Base-by-base conservation (phyloP, 2,797 vertebrate genomes). In the Pantherophis alleghaniensis region DNA sequence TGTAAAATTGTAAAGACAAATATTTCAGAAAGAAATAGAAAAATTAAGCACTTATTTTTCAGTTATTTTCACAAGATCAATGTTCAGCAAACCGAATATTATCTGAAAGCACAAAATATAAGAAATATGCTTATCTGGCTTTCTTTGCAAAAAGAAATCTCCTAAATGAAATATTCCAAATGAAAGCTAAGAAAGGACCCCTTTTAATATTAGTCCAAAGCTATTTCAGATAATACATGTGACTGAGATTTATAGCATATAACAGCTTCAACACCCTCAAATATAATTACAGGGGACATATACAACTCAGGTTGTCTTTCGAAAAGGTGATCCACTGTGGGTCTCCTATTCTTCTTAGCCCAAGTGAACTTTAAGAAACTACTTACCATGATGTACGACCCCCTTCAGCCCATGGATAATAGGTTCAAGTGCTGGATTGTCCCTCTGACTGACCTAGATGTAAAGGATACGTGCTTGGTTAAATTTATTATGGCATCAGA, bases 371-470 rank as follows among this genome's bases (percentile, higher is more conserved):
- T 63, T 92, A 96, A 90, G 90, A 86, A 94, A 93, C 92, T 96
- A 98, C 99, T 99, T 97, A 99, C 99, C 99, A 0, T 99, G 99
- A 98, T 99, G 99, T 74, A 99, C 99, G 92, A 99, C 99, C 0
- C 99, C 99, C 97, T 99, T 99, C 97, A 99, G 97, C 91, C 99
- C 99, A 42, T 99, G 99, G 98, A 99, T 99, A 96, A 99, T 99
- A 88, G 99, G 99, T 97, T 99, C 98, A 95, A 99, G 98, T 12
- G 99, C 99, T 4, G 98, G 98, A 96, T 99, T 99, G 98, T 99
- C 98, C 97, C 98, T 99, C 95, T 98, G 98, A 95, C 98, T 98
- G 95, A 99, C 98, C 99, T 99, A 97, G 94, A 97, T 95, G 96
- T 94, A 97, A 98, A 98, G 95, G 95, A 97, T 96, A 98, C 92